Conservation (phyloP, 2,797 vertebrate genomes). For the Vultur gryphus region DNA sequence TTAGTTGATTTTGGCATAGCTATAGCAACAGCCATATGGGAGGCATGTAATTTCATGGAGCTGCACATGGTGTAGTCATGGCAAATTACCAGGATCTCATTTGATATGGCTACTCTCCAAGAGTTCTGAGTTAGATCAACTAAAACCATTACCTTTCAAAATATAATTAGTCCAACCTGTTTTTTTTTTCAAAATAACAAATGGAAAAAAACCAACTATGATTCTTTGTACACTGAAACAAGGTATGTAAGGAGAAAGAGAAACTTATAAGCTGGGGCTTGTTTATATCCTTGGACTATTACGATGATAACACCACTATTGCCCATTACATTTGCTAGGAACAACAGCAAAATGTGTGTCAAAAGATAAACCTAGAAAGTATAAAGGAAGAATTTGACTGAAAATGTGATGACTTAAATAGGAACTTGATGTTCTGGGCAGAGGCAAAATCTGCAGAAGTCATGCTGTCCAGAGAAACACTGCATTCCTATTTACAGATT, state of each 20-base stretch:
- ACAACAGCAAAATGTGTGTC: not conserved
- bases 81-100: constrained; percentile 21
- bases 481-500: not conserved
- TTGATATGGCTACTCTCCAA: constrained; percentile 19
- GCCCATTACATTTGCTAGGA: not conserved
- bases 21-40: constrained; percentile 43
- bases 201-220: not conserved
- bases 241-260: not conserved
- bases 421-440: not conserved
- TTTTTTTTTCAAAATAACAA: not conserved
- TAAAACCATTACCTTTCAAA: constrained; percentile 29
- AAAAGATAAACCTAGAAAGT: not conserved
- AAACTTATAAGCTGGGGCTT: not conserved
- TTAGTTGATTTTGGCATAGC: constrained; percentile 44
- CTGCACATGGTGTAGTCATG: constrained; percentile 18
- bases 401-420: not conserved
- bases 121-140: not conserved
- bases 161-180: not conserved
- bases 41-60: constrained; percentile 21
- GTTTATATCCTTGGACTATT: not conserved
- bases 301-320: not conserved
- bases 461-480: not conserved
- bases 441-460: not conserved
- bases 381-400: not conserved
- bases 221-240: not conserved